Evolutionary conservation across 2,113 vertebrate genomes (phyloP).

Genomic region (Pholis gunnellus): DNA sequence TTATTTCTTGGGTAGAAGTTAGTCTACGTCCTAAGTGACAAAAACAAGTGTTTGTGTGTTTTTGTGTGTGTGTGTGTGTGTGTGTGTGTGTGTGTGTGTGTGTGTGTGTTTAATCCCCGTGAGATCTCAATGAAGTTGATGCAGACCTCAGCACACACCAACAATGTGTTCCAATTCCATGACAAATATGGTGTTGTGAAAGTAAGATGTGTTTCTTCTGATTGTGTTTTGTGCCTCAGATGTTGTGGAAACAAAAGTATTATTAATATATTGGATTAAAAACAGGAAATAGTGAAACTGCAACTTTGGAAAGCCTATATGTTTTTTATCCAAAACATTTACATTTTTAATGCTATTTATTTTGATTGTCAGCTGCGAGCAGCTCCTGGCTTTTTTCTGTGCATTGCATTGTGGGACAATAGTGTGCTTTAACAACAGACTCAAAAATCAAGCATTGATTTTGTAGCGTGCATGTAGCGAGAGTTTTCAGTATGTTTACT

Average conservation of each 20-base stretch:
- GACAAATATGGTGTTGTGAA: not conserved
- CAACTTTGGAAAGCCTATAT: not conserved
- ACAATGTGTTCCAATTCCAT: not conserved
- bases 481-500: no score
- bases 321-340: no score
- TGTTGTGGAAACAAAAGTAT: no score
- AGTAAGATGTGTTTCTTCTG: no score
- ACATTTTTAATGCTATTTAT: not conserved
- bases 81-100: constrained; percentile 2
- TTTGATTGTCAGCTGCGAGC: not conserved
- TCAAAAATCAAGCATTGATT: not conserved
- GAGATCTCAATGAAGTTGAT: not conserved
- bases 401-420: not conserved
- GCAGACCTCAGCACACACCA: not conserved
- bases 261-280: no score
- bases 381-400: not conserved
- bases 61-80: not conserved
- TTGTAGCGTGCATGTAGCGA: not conserved
- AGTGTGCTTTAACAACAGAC: no score
- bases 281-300: not conserved
- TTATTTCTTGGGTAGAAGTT: no score
- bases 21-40: no score
- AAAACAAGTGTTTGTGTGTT: not conserved
- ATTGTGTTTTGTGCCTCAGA: no score
- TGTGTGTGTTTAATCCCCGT: not conserved